Conservation (phyloP, 2,888 invertebrate species). For the Pediacus dermestoides region DNA sequence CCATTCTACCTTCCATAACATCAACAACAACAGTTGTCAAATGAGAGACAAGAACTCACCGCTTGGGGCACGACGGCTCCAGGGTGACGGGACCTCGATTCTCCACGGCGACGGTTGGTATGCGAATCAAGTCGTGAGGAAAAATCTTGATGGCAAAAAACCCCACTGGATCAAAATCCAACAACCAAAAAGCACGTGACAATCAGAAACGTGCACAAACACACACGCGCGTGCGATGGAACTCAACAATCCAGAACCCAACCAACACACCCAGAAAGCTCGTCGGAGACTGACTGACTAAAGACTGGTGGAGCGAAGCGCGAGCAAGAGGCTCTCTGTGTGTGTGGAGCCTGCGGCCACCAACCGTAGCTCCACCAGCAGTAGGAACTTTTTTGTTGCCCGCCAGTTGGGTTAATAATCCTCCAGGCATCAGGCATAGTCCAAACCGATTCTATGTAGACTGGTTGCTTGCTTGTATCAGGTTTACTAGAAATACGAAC, state of each 20-base stretch:
- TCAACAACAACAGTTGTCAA: slow-evolving; percentile 21
- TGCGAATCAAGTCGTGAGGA: slow-evolving; percentile 38
- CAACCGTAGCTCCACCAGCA: slow-evolving; percentile 34
- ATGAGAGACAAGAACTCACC: slow-evolving; percentile 34
- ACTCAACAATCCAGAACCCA: not conserved
- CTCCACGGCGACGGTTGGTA: slow-evolving; percentile 38
- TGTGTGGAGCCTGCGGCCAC: slow-evolving; percentile 27
- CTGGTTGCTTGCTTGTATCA: slow-evolving; percentile 28
- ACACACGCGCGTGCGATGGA: not conserved
- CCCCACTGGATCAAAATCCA: slow-evolving; percentile 1
- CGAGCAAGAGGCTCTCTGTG: slow-evolving; percentile 15
- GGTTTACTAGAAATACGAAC: slow-evolving; percentile 42
- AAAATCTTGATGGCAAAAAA: slow-evolving; percentile 35
- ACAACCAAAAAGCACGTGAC: not conserved
- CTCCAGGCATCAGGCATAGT: slow-evolving; percentile 40
- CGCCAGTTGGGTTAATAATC: slow-evolving; percentile 46
- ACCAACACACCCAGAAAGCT: slow-evolving; percentile 7
- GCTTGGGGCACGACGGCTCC: slow-evolving; percentile 48
- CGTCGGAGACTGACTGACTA: slow-evolving; percentile 25
- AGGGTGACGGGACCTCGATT: slow-evolving; percentile 43
- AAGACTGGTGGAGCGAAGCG: slow-evolving; percentile 33
- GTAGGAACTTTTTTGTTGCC: slow-evolving; percentile 35
- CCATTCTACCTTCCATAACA: slow-evolving; percentile 13
- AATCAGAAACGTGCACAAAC: not conserved
- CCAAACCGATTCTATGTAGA: slow-evolving; percentile 33